A percentile compares a stretch with the other conserved stretches of the same genome.
These are phyloP conservation scores for Malacosoma neustria DNA, from an alignment of 2,888 invertebrate genomes.

Conservation along the genomic window DNA sequence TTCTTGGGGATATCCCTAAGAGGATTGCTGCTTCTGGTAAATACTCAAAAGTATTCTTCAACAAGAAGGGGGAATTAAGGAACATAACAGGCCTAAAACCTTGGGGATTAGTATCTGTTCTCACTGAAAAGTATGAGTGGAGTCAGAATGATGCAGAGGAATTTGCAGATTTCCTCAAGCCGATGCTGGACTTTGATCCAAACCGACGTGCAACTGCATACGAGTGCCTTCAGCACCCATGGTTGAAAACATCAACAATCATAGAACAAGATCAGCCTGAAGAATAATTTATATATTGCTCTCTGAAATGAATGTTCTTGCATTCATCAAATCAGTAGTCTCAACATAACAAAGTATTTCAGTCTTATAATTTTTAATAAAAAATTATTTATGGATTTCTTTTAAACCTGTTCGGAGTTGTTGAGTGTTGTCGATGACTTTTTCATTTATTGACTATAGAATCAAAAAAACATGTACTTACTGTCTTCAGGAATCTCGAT, in stretches of 20 bases:
- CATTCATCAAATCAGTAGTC: conserved; percentile 65
- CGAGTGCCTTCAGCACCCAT: conserved; percentile 95
- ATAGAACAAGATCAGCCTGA: conserved; percentile 60
- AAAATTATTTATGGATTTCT: conserved; percentile 69
- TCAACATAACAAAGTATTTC: conserved; percentile 61
- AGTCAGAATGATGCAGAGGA: conserved; percentile 88
- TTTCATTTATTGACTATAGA: too few species aligned
- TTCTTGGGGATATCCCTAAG: conserved; percentile 96
- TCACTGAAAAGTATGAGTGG: conserved; percentile 99
- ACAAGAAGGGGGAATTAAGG: conserved; percentile 93
- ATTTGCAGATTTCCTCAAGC: conserved; percentile 95
- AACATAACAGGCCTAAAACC: conserved; percentile 97
- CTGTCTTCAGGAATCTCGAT: conserved; percentile 98
- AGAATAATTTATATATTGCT: conserved; percentile 51
- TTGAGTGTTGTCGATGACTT: too few species aligned
- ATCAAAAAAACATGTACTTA: too few species aligned
- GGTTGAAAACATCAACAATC: conserved; percentile 78
- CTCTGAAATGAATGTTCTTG: conserved; percentile 44
- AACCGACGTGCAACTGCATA: conserved; percentile 93
- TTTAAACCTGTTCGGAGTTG: too few species aligned
- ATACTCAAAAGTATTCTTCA: conserved; percentile 96
- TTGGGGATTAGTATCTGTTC: conserved; percentile 95
- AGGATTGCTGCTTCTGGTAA: conserved; percentile 94
- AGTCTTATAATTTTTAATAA: conserved; percentile 65
- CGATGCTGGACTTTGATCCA: conserved; percentile 98